Percentiles rank a stretch among this genome's conserved stretches.
These are phyloP conservation scores for Burhinus oedicnemus DNA, from an alignment of 2,113 vertebrate genomes.

Conservation along the genomic window DNA sequence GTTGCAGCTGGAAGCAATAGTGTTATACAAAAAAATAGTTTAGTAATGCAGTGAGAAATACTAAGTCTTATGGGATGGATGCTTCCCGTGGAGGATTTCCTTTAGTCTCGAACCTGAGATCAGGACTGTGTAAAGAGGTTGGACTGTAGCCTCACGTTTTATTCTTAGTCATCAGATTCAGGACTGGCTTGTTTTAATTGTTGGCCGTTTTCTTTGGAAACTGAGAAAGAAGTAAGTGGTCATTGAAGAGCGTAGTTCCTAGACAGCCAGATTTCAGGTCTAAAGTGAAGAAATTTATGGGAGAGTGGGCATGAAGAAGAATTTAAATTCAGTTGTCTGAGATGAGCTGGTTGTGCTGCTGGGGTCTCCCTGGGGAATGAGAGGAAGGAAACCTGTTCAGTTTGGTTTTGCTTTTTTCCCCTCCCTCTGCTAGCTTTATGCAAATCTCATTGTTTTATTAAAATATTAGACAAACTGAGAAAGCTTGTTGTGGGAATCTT, in stretches of 20 bases:
- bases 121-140: background rate
- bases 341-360: background rate
- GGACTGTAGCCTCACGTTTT: background rate
- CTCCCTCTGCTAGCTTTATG: background rate
- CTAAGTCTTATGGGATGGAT: background rate
- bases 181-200: background rate
- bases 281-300: background rate
- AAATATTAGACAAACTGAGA: slow-evolving; percentile 23
- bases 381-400: slow-evolving; percentile 47
- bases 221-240: background rate
- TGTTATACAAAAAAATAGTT: background rate
- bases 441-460: slow-evolving; percentile 50
- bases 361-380: background rate
- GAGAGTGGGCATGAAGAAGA: background rate
- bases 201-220: background rate
- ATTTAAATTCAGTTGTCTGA: background rate
- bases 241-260: background rate
- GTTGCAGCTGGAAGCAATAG: background rate
- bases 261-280: background rate
- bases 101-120: background rate
- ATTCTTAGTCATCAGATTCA: background rate
- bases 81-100: background rate
- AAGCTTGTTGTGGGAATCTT: slow-evolving; percentile 1
- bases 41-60: background rate
- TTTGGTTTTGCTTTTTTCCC: background rate